A percentile compares a stretch with the other conserved stretches of the same genome.
Evolutionary conservation across 2,797 vertebrate genomes (phyloP).

Genomic region (Chelmon rostratus): DNA sequence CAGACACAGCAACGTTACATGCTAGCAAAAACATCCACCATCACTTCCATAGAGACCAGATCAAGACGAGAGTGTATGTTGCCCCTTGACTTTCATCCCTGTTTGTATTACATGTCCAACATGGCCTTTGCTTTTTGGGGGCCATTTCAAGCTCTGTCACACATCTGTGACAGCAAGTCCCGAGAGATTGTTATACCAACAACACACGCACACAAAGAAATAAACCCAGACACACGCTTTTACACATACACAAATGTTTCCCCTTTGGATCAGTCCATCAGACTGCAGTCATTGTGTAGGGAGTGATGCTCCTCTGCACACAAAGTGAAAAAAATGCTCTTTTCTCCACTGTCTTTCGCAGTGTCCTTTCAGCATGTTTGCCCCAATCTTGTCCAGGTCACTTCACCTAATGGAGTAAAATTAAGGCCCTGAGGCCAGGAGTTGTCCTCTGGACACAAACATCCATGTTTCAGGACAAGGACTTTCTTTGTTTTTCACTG

Average conservation of each 20-base stretch:
- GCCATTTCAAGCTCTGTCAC: constrained; percentile 54
- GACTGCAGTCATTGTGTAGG: constrained; percentile 38
- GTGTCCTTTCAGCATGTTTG: constrained; percentile 74
- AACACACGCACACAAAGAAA: constrained; percentile 14
- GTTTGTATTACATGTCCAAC: constrained; percentile 61
- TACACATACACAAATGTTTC: constrained; percentile 40
- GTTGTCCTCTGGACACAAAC: constrained; percentile 59
- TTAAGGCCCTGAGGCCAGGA: constrained; percentile 60
- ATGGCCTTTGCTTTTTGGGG: constrained; percentile 40
- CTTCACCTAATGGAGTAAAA: constrained; percentile 72
- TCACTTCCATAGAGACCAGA: neutral
- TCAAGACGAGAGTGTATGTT: too few species aligned
- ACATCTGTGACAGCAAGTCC: constrained; percentile 44
- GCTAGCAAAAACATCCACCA: constrained; percentile 5
- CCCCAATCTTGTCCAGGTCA: constrained; percentile 80
- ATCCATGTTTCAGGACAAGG: constrained; percentile 57
- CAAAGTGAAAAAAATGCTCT: constrained; percentile 46
- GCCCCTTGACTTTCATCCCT: neutral
- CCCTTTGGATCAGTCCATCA: constrained; percentile 55
- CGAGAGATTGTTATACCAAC: constrained; percentile 39
- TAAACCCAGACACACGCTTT: constrained; percentile 20
- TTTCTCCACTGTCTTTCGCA: constrained; percentile 63
- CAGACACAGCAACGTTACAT: constrained; percentile 24
- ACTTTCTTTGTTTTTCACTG: constrained; percentile 56
- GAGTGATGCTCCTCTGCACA: constrained; percentile 37